A percentile compares a stretch with the other conserved stretches of the same genome.
These are phyloP conservation scores for Apomyelois bistriatella DNA, from an alignment of 2,888 invertebrate species.

Conservation along the genomic window DNA sequence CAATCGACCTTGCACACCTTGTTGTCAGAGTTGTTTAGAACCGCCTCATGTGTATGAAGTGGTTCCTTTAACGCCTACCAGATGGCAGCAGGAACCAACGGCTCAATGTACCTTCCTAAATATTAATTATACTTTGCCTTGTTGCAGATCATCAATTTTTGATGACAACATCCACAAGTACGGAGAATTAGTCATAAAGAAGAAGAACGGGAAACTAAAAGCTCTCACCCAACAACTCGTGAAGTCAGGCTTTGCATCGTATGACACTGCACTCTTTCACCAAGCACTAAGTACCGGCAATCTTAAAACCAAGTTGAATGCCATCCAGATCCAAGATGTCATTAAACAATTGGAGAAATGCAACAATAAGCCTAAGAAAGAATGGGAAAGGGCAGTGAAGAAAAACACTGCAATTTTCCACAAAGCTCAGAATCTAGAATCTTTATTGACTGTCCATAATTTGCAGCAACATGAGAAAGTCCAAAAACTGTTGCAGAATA, in stretches of 20 bases:
- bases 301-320: conserved; percentile 39
- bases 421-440: conserved; percentile 31
- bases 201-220: conserved; percentile 28
- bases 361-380: conserved; percentile 23
- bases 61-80: too few species aligned
- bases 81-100: too few species aligned
- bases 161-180: conserved; percentile 58
- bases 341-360: conserved; percentile 36
- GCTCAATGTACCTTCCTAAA: not conserved
- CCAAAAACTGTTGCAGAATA: conserved; percentile 28
- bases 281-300: conserved; percentile 35
- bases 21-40: too few species aligned
- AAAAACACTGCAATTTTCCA: conserved; percentile 38
- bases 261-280: conserved; percentile 41
- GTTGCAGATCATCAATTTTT: conserved; percentile 55
- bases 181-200: conserved; percentile 49
- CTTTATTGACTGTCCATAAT: conserved; percentile 30
- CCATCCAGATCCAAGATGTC: conserved; percentile 29
- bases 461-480: conserved; percentile 26
- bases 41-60: too few species aligned
- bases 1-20: too few species aligned
- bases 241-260: conserved; percentile 36
- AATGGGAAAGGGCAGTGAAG: conserved; percentile 31
- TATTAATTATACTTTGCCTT: conserved; percentile 16
- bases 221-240: conserved; percentile 35